Evolutionary conservation across 1,140 invertebrate species (phyloP), one percentile per base, ranked within the genome.

Genomic region (Papilio helenus): DNA sequence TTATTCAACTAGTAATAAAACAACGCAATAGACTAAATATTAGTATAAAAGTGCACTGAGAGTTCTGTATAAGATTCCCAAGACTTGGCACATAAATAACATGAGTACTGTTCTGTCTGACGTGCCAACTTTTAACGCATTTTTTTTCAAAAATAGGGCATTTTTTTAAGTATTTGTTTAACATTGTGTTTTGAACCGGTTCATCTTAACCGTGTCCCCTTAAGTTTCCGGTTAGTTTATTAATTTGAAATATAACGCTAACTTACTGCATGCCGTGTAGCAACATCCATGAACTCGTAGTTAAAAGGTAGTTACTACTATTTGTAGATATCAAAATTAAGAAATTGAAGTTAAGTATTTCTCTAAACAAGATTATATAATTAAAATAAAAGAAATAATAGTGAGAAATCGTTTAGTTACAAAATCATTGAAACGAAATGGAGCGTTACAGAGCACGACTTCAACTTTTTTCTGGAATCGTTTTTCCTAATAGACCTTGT

Each of bases 151-250:
- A 55, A 55, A 55, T 55, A 8, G 3, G 16, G 4, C 18, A 18
- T 4, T 16, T 16, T 3, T 29, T 65, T 65, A 20, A 12, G 71
- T 10, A 42, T 73, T 73, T 20, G 34, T 65, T 76, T 42, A 44
- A 77, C 34, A 44, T 65, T 42, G 18, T 85, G 79, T 81, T 82
- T 85, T 81, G 80, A 82, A 88, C 87, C 85, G 85, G 87, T 83
- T 86, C 79, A 89, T 91, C 86, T 92, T 89, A 91, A 92, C 87
- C 84, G 86, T 85, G 87, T 87, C 88, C 86, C 87, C 84, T 83
- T 81, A 85, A 87, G 86, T 90, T 91, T 91, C 87, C 91, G 87
- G 90, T 91, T 90, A 90, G 89, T 92, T 91, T 89, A 92, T 55
- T 8, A 39, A 39, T 39, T 34, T 2, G 3, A 8, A 39, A 39